phyloP scores from a whole-genome alignment of 1,140 invertebrate genomes.

The Psix sp. region DNA sequence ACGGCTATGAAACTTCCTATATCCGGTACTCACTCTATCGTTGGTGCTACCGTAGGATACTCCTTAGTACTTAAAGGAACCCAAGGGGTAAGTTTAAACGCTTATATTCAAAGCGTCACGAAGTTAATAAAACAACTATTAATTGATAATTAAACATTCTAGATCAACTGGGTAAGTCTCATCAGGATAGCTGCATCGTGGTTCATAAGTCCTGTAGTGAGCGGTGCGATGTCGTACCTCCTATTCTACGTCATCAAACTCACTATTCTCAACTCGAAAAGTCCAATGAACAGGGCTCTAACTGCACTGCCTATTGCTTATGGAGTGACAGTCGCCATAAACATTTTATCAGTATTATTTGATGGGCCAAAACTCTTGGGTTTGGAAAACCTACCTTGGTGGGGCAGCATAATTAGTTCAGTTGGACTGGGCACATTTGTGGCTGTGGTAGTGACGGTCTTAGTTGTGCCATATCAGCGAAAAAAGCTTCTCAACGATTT shows the following conservation, averaged over 20 bases:
- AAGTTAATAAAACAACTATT: neutral
- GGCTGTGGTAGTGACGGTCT: slow-evolving; percentile 83
- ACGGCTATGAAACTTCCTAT: slow-evolving; percentile 97
- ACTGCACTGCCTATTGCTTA: slow-evolving; percentile 27
- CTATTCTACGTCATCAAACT: slow-evolving; percentile 12
- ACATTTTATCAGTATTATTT: slow-evolving; percentile 24
- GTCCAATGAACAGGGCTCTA: slow-evolving; percentile 15
- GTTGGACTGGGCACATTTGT: slow-evolving; percentile 82
- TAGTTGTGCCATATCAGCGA: slow-evolving; percentile 89
- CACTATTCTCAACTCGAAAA: slow-evolving; percentile 16
- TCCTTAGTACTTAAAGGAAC: slow-evolving; percentile 92
- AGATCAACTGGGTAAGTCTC: slow-evolving; percentile 18
- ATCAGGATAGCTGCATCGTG: slow-evolving; percentile 9
- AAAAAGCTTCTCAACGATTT: slow-evolving; percentile 78
- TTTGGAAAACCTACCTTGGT: slow-evolving; percentile 91
- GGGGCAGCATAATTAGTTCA: slow-evolving; percentile 85
- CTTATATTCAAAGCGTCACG: neutral
- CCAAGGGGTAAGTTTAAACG: slow-evolving; percentile 80
- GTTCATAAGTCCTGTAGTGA: slow-evolving; percentile 27
- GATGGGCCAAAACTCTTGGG: slow-evolving; percentile 79
- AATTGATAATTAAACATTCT: neutral
- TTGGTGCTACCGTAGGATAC: slow-evolving; percentile 99
- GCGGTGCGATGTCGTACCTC: slow-evolving; percentile 14
- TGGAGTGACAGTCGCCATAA: slow-evolving; percentile 21
- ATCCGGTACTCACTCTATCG: slow-evolving; percentile 98